A percentile compares a stretch with the other conserved stretches of the same genome.
These are phyloP conservation scores for Carassius gibelio DNA, from an alignment of 2,113 vertebrate species.

Conservation along the genomic window DNA sequence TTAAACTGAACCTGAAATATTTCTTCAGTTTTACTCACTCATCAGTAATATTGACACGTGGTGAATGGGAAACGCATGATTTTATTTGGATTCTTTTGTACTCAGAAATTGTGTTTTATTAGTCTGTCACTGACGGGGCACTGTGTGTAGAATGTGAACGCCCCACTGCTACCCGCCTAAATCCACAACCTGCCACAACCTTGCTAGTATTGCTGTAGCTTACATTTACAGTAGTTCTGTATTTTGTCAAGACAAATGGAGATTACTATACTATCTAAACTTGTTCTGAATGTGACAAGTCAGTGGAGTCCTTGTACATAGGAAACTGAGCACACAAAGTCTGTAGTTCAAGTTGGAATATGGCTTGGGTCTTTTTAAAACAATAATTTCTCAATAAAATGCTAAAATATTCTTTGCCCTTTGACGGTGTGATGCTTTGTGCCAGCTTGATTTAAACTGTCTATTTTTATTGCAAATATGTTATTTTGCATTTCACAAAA, in stretches of 20 bases:
- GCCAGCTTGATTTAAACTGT: not conserved
- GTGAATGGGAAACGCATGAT: conserved; percentile 63
- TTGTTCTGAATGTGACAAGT: conserved; percentile 72
- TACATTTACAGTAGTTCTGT: conserved; percentile 57
- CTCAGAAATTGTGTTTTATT: conserved; percentile 40
- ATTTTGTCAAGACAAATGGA: conserved; percentile 64
- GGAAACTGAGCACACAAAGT: conserved; percentile 67
- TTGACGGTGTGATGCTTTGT: not conserved
- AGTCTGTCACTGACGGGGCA: conserved; percentile 52
- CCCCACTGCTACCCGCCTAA: conserved; percentile 53
- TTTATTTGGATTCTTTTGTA: conserved; percentile 48
- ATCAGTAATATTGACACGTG: conserved; percentile 30
- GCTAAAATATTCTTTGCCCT: conserved; percentile 47
- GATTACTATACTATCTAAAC: conserved; percentile 66
- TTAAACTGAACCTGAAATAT: not conserved
- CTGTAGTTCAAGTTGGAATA: conserved; percentile 65
- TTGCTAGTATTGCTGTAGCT: conserved; percentile 59
- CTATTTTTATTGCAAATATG: not conserved
- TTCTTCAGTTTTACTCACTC: conserved; percentile 33
- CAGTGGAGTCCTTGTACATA: conserved; percentile 69
- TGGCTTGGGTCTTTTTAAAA: conserved; percentile 77
- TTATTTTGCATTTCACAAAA: not conserved
- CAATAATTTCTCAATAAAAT: conserved; percentile 84
- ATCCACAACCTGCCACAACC: conserved; percentile 61
- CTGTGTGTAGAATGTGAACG: conserved; percentile 67